A percentile compares a stretch with the other conserved stretches of the same genome.
Evolutionary conservation across 2,113 vertebrate species (phyloP).

Genomic region (Anarhynchus alexandrinus): DNA sequence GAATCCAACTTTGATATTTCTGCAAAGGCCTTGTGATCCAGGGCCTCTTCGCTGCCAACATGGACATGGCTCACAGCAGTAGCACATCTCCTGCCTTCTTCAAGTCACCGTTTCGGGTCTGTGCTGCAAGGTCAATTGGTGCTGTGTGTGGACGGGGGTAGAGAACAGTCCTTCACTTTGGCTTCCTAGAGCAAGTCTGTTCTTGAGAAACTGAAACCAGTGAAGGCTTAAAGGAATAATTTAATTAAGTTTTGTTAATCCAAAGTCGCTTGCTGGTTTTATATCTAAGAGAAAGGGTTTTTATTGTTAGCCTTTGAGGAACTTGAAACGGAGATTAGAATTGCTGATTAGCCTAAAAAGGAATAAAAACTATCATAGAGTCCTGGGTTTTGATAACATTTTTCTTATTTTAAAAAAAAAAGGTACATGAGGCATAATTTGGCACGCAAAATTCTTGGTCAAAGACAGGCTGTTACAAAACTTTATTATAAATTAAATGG

Average conservation of each 20-base stretch:
- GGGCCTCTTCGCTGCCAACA: rapidly evolving
- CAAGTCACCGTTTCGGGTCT: not conserved
- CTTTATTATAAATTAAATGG: not conserved
- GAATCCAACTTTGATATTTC: not conserved
- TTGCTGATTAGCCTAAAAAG: not conserved
- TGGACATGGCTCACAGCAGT: not conserved
- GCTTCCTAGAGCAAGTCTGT: not conserved
- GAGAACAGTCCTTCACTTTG: not conserved
- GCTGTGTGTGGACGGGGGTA: not conserved
- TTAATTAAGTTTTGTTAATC: not conserved
- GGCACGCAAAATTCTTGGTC: not conserved
- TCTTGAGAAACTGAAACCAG: not conserved
- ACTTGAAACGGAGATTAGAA: not conserved
- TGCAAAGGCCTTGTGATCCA: not conserved
- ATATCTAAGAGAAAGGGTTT: not conserved
- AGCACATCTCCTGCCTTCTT: not conserved
- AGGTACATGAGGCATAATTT: not conserved
- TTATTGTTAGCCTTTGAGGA: not conserved
- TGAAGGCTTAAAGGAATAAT: not conserved
- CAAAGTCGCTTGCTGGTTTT: not conserved
- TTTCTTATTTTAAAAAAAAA: not conserved
- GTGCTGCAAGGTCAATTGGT: not conserved
- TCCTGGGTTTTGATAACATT: not conserved
- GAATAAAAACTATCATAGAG: not conserved
- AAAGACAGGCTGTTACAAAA: constrained; percentile 6